Evolutionary conservation across 2,888 invertebrate genomes (phyloP).

Genomic region (Eurytoma adleriae): DNA sequence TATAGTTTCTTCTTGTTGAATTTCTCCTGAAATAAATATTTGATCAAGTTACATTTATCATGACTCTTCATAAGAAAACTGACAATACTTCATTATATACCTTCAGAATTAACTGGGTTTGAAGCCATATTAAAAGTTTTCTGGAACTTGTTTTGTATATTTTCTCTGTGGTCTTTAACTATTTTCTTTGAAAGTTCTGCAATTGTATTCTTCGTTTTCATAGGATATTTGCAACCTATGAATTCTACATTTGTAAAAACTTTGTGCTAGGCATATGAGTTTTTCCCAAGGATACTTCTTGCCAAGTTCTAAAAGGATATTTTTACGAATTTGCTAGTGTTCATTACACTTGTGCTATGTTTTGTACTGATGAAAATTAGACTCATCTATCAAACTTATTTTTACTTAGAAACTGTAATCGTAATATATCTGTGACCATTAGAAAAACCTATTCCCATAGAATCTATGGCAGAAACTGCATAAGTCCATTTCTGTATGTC

Average conservation of each 20-base stretch:
- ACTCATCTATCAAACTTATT: slow-evolving; percentile 70
- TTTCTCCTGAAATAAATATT: slow-evolving; percentile 43
- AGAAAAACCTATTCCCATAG: too few species aligned
- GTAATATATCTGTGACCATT: too few species aligned
- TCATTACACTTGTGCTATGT: slow-evolving; percentile 91
- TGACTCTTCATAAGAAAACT: slow-evolving; percentile 60
- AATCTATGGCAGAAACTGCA: too few species aligned
- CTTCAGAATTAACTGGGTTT: slow-evolving; percentile 86
- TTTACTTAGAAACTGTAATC: too few species aligned
- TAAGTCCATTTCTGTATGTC: too few species aligned
- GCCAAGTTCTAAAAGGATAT: slow-evolving; percentile 88
- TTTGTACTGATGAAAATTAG: slow-evolving; percentile 87
- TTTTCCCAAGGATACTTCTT: slow-evolving; percentile 86
- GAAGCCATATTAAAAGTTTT: slow-evolving; percentile 87
- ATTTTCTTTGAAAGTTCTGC: slow-evolving; percentile 85
- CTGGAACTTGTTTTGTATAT: slow-evolving; percentile 80
- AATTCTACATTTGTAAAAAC: slow-evolving; percentile 94
- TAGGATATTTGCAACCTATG: slow-evolving; percentile 90
- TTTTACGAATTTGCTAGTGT: slow-evolving; percentile 90
- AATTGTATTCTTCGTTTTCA: slow-evolving; percentile 87
- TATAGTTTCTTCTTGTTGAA: background rate
- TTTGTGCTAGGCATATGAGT: slow-evolving; percentile 91
- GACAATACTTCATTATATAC: slow-evolving; percentile 77
- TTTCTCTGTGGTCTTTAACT: slow-evolving; percentile 84
- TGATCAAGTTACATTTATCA: slow-evolving; percentile 11